Conservation (phyloP, 2,797 vertebrate species). For the Eurystomus glaucurus region DNA sequence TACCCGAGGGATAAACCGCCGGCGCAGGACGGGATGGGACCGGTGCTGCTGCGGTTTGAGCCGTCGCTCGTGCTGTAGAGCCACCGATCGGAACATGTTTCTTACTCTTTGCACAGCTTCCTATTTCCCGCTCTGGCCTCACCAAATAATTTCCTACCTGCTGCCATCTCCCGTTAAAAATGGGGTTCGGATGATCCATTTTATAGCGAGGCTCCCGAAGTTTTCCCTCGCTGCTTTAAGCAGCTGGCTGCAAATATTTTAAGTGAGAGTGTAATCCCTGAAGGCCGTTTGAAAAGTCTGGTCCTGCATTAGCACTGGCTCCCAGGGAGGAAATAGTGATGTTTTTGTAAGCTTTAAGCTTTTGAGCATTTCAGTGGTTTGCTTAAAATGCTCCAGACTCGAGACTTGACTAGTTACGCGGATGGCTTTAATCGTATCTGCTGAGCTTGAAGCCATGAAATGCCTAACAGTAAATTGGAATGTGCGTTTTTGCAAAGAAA, state of each 20-base stretch:
- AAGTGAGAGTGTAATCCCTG: background rate
- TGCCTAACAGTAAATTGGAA: rapidly evolving
- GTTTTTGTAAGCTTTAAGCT: background rate
- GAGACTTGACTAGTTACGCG: rapidly evolving
- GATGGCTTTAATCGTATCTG: rapidly evolving
- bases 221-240: background rate
- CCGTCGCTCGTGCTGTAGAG: rapidly evolving
- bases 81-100: too few relatives aligned
- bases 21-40: rapidly evolving
- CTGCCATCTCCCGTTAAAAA: background rate
- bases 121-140: rapidly evolving
- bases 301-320: background rate
- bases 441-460: rapidly evolving
- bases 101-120: background rate
- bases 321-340: background rate
- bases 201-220: rapidly evolving
- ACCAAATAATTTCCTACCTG: rapidly evolving
- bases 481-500: rapidly evolving
- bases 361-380: background rate
- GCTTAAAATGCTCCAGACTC: background rate
- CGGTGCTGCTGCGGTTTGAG: rapidly evolving
- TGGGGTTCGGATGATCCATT: too few relatives aligned
- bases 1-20: rapidly evolving
- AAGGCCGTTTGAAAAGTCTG: rapidly evolving
- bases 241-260: background rate